phyloP scores from a whole-genome alignment of 2,888 invertebrate genomes.

The Orthosia gothica region DNA sequence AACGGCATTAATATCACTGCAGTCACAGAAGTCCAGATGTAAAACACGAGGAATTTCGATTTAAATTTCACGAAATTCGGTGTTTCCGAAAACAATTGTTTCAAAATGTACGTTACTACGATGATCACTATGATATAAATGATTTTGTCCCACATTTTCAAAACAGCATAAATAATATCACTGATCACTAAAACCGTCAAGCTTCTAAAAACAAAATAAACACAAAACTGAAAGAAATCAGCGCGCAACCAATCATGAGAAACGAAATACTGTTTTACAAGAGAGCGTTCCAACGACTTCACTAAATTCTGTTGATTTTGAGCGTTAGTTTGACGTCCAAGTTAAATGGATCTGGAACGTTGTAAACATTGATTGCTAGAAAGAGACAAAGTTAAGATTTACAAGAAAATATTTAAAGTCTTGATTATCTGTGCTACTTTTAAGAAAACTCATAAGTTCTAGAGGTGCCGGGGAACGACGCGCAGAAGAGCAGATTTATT shows the following conservation, averaged over 20 bases:
- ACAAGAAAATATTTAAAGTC: no score
- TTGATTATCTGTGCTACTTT: no score
- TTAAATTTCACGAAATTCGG: slow-evolving; percentile 90
- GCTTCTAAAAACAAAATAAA: slow-evolving; percentile 68
- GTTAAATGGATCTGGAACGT: slow-evolving; percentile 32
- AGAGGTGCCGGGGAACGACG: no score
- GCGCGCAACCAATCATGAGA: slow-evolving; percentile 68
- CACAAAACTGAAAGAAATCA: slow-evolving; percentile 60
- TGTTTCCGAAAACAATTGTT: slow-evolving; percentile 89
- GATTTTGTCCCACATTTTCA: slow-evolving; percentile 87
- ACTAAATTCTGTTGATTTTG: slow-evolving; percentile 6
- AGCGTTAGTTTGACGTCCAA: slow-evolving; percentile 50
- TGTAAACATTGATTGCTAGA: slow-evolving; percentile 45
- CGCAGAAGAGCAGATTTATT: no score
- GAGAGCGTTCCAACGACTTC: slow-evolving; percentile 48
- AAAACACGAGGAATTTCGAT: slow-evolving; percentile 89
- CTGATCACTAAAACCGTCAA: slow-evolving; percentile 51
- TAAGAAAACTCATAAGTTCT: no score
- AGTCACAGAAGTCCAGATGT: slow-evolving; percentile 85
- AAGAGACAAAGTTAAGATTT: slow-evolving; percentile 18
- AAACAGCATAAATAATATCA: slow-evolving; percentile 43
- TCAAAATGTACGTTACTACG: slow-evolving; percentile 85
- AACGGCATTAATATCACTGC: slow-evolving; percentile 87
- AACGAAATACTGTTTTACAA: slow-evolving; percentile 57
- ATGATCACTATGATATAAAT: slow-evolving; percentile 83